Evolutionary conservation across 2,888 invertebrate species (phyloP), one percentile per base, ranked within the genome.

Genomic region (Elmis aenea): DNA sequence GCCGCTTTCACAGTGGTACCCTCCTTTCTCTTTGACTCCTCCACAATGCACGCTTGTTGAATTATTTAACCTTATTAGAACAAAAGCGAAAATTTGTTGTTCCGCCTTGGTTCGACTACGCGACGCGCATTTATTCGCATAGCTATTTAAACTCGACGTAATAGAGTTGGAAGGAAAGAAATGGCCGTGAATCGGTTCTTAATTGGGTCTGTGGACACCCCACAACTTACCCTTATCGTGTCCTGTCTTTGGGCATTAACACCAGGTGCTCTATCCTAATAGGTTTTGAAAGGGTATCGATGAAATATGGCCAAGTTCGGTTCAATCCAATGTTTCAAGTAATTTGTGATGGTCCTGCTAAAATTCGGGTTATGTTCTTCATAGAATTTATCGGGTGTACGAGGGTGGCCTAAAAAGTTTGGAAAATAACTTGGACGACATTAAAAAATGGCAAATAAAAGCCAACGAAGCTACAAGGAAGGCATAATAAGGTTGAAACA

Each of bases 1-100:
- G 18, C 18, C 8, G 8, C 5, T 18, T 18, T 8, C 5, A 8
- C 5, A 18, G 18, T n/a, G n/a, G n/a, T 18, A 18, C 33, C 26
- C 33, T 9, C 12, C 5, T 9, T 13, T 13, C 13, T 2, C n/a
- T 5, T 26, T 26, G 11, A 20, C 11, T 6, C 24, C 13, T 16
- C 24, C 18, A 32, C 33, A 33, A 25, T 21, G 26, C 14, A 21
- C 26, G 21, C 13, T 20, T 25, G 24, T 33, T 33, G 26, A 33
- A 33, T 33, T 26, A 33, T 33, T 33, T 33, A 33, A 26, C 13
- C 20, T 33, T 33, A 33, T 26, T 25, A 16, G n/a, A 26, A 26
- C 24, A 33, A 33, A 18, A 18, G 24, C 8, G 5, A 2, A 8
- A 18, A 18, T 18, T 18, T 18, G 18, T 18, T 18, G 18, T 18